Base-by-base conservation (phyloP, 1,140 invertebrate species). In the Eulimnadia texana region DNA sequence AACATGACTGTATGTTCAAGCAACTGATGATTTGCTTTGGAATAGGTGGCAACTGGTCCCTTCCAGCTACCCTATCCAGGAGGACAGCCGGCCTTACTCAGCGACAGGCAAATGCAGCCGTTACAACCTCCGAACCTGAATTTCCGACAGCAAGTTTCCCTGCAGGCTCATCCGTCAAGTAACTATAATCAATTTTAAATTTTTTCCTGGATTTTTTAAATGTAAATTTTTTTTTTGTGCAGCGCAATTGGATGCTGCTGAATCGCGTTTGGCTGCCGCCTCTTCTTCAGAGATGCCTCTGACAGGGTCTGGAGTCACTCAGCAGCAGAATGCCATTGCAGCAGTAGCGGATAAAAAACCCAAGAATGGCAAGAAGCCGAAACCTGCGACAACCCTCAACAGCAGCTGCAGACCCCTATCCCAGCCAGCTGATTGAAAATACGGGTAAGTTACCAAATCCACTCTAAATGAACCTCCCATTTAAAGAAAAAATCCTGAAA, bases 111-210 rank as follows among this genome's bases (percentile, higher is more conserved):
- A 51, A 42, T 50, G 24, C 23, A 29, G 22, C 11, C 61, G 19
- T 54, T 49, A 13, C 70, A 66, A n/a, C 64, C 64, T 56, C 68
- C 63, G 54, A 68, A 65, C n/a, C 69, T 69, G 52, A 70, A 67
- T 60, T 66, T 63, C 66, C 68, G 66, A 58, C 69, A 65, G 60
- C 72, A 67, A 68, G 71, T 56, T 63, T 69, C 50, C 61, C 66
- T 66, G 63, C 70, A 50, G 29, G 63, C 56, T 28, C 16, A n/a
- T n/a, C 64, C 57, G 29, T 16, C 63, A 20, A 55, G 62, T 59
- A 59, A 52, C 63, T 64, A 61, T 60, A 16, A 61, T 10, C 13
- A 25, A 19, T 6, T 10, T 6, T 56, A 42, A 42, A 42, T 42
- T 42, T 16, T 9, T 42, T 42, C 33, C 6, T n/a, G n/a, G n/a